Evolutionary conservation across 2,797 vertebrate species (phyloP).

Genomic region (Molossus alvarezi): DNA sequence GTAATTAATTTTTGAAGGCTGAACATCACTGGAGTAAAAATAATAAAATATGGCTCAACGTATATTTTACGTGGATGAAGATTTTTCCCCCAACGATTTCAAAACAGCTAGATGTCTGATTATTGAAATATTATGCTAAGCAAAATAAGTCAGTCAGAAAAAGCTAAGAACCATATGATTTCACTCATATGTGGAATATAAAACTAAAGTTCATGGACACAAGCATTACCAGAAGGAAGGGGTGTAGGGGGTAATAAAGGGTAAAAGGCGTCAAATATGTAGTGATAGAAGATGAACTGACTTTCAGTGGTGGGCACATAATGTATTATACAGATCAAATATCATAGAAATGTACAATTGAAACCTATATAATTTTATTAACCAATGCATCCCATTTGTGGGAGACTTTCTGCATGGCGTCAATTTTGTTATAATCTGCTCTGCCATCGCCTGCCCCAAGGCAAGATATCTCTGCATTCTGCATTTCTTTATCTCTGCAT

Average conservation of each 20-base stretch:
- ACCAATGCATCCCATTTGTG: background rate
- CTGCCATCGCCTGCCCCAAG: no score
- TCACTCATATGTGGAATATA: background rate
- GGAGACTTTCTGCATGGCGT: no score
- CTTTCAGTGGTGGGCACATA: background rate
- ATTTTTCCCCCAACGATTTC: background rate
- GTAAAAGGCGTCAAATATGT: background rate
- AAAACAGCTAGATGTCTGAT: background rate
- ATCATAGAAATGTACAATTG: background rate
- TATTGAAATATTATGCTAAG: background rate
- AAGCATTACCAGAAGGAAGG: background rate
- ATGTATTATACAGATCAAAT: background rate
- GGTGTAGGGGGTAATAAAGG: background rate
- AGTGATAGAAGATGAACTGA: background rate
- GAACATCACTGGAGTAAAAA: background rate
- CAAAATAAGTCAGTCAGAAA: background rate
- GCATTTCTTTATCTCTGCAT: no score
- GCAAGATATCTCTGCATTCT: no score
- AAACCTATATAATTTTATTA: background rate
- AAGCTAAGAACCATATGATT: background rate
- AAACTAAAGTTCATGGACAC: background rate
- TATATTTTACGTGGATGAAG: background rate
- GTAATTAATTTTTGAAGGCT: background rate
- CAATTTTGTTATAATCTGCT: no score
- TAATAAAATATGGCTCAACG: background rate